Percentiles rank a stretch among this genome's conserved stretches.
phyloP scores from a whole-genome alignment of 2,113 vertebrate genomes.

The Delphinapterus leucas region DNA sequence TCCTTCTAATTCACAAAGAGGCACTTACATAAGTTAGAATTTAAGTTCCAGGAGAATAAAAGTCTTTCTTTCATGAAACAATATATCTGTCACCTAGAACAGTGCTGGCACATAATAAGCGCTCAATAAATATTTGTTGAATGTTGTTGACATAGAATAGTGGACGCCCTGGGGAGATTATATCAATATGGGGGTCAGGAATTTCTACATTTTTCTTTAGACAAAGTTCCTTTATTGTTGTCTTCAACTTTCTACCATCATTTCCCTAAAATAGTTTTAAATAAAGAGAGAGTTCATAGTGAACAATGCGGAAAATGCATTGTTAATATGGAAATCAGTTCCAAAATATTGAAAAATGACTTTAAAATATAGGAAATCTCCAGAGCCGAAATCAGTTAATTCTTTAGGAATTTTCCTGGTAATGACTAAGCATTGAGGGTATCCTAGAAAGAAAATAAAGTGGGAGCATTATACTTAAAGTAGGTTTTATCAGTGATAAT shows the following conservation, averaged over 20 bases:
- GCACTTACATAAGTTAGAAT: not conserved
- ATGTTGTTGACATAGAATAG: not conserved
- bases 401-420: not conserved
- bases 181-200: not conserved
- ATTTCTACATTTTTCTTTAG: not conserved
- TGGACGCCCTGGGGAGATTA: not conserved
- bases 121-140: not conserved
- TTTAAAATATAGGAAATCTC: not conserved
- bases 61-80: not conserved
- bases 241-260: not conserved
- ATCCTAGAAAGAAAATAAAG: not conserved
- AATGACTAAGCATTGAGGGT: not conserved
- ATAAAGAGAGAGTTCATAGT: not conserved
- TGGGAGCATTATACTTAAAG: not conserved
- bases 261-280: not conserved
- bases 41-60: not conserved
- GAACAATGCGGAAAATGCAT: not conserved
- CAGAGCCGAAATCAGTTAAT: not conserved
- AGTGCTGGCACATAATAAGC: not conserved
- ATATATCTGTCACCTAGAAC: not conserved
- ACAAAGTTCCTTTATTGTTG: not conserved
- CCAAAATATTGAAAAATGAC: not conserved
- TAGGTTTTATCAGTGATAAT: not conserved
- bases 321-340: not conserved
- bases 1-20: not conserved